Percentiles rank a stretch among this genome's conserved stretches.
These are phyloP conservation scores for Asteroscopus sphinx DNA, from an alignment of 2,888 invertebrate species.

Conservation along the genomic window DNA sequence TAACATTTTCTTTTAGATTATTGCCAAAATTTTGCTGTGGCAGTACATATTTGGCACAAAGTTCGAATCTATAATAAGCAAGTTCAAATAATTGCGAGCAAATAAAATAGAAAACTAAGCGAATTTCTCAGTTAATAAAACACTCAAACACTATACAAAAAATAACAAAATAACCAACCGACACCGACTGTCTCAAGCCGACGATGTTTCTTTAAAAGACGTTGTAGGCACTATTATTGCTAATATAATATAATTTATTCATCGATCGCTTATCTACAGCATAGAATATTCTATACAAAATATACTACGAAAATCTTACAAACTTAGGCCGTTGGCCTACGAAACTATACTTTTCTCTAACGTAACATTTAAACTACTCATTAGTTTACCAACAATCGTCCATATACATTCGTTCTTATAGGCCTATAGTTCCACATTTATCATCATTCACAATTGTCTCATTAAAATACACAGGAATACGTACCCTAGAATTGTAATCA, in stretches of 20 bases:
- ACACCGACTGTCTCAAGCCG: slow-evolving; percentile 68
- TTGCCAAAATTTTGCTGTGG: slow-evolving; percentile 74
- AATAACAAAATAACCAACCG: slow-evolving; percentile 84
- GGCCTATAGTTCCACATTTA: slow-evolving; percentile 58
- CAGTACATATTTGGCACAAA: slow-evolving; percentile 83
- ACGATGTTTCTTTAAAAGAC: slow-evolving; percentile 85
- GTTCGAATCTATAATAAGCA: slow-evolving; percentile 68
- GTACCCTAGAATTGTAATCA: slow-evolving; percentile 40
- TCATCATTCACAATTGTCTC: slow-evolving; percentile 58
- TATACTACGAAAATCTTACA: slow-evolving; percentile 87
- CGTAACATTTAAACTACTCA: slow-evolving; percentile 84
- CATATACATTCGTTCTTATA: slow-evolving; percentile 48
- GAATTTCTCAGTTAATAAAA: slow-evolving; percentile 71
- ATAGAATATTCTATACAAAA: slow-evolving; percentile 87
- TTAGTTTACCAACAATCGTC: slow-evolving; percentile 75
- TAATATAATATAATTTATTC: slow-evolving; percentile 87
- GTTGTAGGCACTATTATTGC: slow-evolving; percentile 89
- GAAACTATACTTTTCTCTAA: slow-evolving; percentile 82
- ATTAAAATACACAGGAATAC: slow-evolving; percentile 48
- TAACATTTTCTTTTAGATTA: slow-evolving; percentile 65
- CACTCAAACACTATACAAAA: slow-evolving; percentile 84
- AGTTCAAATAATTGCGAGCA: slow-evolving; percentile 59
- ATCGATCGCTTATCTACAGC: slow-evolving; percentile 85
- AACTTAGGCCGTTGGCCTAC: slow-evolving; percentile 78
- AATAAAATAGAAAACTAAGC: slow-evolving; percentile 69